A percentile compares a stretch with the other conserved stretches of the same genome.
phyloP scores from a whole-genome alignment of 2,888 invertebrate genomes.

The Rhorus exstirpatorius region DNA sequence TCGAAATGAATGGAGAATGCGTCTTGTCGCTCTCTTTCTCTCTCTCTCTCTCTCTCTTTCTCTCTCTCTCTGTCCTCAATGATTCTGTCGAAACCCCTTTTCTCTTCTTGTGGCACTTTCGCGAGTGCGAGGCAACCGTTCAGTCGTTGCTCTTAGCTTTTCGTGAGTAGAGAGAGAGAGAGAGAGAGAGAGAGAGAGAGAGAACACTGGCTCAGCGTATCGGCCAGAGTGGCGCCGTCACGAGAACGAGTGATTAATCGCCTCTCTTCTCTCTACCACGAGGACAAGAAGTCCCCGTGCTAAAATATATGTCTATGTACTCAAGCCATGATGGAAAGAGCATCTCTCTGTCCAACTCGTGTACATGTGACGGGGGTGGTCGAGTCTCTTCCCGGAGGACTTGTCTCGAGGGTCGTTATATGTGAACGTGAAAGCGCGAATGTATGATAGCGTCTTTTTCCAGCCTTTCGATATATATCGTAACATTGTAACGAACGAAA shows the following conservation, averaged over 20 bases:
- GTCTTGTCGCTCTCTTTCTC: slow-evolving; percentile 10
- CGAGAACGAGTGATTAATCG: slow-evolving; percentile 67
- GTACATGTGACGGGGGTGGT: not conserved
- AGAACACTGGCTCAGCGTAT: slow-evolving; percentile 45
- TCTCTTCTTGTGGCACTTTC: slow-evolving; percentile 9
- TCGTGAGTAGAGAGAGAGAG: slow-evolving; percentile 11
- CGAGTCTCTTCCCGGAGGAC: slow-evolving; percentile 1
- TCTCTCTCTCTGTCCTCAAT: slow-evolving; percentile 23
- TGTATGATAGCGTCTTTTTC: slow-evolving; percentile 4
- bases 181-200: slow-evolving; percentile 10
- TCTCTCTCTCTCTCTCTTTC: slow-evolving; percentile 18
- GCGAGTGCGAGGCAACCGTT: slow-evolving; percentile 47
- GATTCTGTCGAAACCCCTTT: slow-evolving; percentile 29
- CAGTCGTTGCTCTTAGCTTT: slow-evolving; percentile 53
- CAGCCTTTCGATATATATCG: not conserved
- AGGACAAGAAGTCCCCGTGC: slow-evolving; percentile 56
- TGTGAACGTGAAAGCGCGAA: not conserved
- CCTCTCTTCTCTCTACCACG: slow-evolving; percentile 38
- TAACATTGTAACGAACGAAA: slow-evolving; percentile 16
- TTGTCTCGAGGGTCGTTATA: not conserved
- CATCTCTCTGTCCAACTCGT: slow-evolving; percentile 23
- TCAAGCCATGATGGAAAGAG: slow-evolving; percentile 10
- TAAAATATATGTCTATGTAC: slow-evolving; percentile 26
- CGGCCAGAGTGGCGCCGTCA: slow-evolving; percentile 67
- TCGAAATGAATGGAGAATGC: slow-evolving; percentile 50